Base-by-base conservation (phyloP, 2,888 invertebrate species). In the Timema cristinae region DNA sequence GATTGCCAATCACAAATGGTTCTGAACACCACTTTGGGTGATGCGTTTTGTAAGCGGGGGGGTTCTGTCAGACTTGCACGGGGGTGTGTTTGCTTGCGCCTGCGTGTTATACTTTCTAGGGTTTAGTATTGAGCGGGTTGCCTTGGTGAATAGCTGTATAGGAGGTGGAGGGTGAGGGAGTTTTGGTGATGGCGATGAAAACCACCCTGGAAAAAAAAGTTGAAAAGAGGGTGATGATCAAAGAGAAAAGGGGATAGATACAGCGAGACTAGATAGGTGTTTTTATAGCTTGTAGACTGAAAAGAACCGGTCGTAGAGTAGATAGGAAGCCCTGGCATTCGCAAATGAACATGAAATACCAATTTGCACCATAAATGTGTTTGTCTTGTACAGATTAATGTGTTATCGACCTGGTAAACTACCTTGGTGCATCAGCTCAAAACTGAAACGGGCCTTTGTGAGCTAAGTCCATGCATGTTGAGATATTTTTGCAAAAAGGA, bases 311-410 rank as follows among this genome's bases (percentile, higher is more conserved):
- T 32, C 32, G 32, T 32, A 32, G 32, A 32, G 32, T 32, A 32
- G 32, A 1, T 32, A 32, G 32, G 32, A 32, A 32, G 32, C 32
- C 32, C 32, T 32, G 32, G 32, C 32, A 32, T 32, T 68, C 71
- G 50, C 68, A 67, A 69, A 72, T 69, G 71, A 75, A 76, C 75
- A 76, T 73, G 77, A 74, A 76, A 76, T 75, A 76, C 75, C 76
- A 76, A 76, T 77, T 32, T 74, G 74, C 74, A 75, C 74, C 72
- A 76, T 75, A 76, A 76, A 76, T 75, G 76, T 75, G 74, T 75
- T 76, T 77, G 74, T 75, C 75, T 74, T 75, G 76, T 76, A 68
- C 69, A 73, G 75, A 74, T 75, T 75, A 75, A 73, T 75, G 73
- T 61, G 72, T 73, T 72, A 73, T 75, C 72, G 66, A 50, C 63